These are phyloP conservation scores for Drosophila malerkotliana DNA, from an alignment of 1,140 invertebrate species.

Conservation along the genomic window DNA sequence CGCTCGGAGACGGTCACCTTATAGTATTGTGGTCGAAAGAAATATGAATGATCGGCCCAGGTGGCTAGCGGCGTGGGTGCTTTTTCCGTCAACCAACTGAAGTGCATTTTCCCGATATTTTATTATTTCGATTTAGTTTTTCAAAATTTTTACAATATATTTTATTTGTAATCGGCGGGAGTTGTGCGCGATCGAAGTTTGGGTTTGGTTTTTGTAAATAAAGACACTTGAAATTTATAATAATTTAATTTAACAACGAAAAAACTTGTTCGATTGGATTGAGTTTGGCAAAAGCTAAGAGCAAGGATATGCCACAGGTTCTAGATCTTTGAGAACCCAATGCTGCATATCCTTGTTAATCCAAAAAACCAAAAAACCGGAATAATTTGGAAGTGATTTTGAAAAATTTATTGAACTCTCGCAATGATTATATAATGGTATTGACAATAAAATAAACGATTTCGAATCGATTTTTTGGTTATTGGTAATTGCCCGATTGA, in stretches of 20 bases:
- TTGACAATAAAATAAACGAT: constrained; percentile 2
- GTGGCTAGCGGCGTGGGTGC: constrained; percentile 74
- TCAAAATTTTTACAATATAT: constrained; percentile 8
- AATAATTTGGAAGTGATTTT: constrained; percentile 3
- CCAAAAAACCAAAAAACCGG: constrained; percentile 5
- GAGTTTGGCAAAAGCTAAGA: constrained; percentile 7
- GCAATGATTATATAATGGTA: constrained; percentile 54
- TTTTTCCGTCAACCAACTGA: constrained; percentile 81
- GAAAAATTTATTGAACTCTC: constrained; percentile 33
- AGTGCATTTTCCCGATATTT: constrained; percentile 75
- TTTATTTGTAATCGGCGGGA: neutral
- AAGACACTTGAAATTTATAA: constrained; percentile 84
- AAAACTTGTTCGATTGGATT: constrained; percentile 23
- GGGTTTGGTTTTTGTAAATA: constrained; percentile 69
- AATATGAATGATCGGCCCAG: constrained; percentile 85
- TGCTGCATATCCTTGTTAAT: constrained; percentile 51
- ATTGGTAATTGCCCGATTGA: constrained; percentile 1
- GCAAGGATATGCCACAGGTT: constrained; percentile 58
- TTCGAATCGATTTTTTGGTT: neutral
- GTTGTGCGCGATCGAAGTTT: constrained; percentile 11
- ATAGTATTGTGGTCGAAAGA: constrained; percentile 78
- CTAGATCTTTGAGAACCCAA: neutral
- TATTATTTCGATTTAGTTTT: constrained; percentile 25
- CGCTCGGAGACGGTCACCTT: constrained; percentile 87
- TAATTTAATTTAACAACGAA: constrained; percentile 77